Evolutionary conservation across 2,113 vertebrate genomes (phyloP).

Genomic region (Argyrosomus japonicus): DNA sequence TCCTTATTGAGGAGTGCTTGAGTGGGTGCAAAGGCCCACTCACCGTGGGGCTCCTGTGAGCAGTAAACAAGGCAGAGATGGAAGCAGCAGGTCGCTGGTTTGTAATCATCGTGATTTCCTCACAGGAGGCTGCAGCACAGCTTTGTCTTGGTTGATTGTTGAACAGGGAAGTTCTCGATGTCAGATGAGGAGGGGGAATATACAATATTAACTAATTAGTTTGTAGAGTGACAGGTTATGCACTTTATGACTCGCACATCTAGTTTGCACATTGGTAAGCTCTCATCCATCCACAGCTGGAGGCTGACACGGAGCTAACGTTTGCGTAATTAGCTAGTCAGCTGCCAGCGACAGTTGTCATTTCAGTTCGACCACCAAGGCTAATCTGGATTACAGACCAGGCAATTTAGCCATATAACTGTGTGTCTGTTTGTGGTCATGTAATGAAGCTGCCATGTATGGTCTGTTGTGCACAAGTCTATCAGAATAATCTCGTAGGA

Average conservation of each 20-base stretch:
- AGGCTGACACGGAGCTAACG: too few relatives aligned
- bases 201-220: too few relatives aligned
- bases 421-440: too few relatives aligned
- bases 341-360: too few relatives aligned
- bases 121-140: not conserved
- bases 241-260: too few relatives aligned
- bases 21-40: conserved; percentile 32
- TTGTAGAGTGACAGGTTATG: too few relatives aligned
- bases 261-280: too few relatives aligned
- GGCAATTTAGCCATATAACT: not conserved
- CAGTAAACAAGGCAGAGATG: conserved; percentile 49
- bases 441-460: too few relatives aligned
- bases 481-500: too few relatives aligned
- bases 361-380: not conserved
- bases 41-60: conserved; percentile 24
- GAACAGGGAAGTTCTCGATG: not conserved
- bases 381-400: not conserved
- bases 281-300: too few relatives aligned
- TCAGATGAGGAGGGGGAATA: not conserved
- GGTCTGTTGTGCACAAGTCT: too few relatives aligned
- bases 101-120: conserved; percentile 34
- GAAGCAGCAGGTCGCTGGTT: conserved; percentile 48
- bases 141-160: conserved; percentile 22
- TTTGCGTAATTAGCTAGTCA: not conserved
- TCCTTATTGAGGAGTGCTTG: conserved; percentile 24